Conservation (phyloP, 2,113 vertebrate genomes). For the Bostrychus sinensis region DNA sequence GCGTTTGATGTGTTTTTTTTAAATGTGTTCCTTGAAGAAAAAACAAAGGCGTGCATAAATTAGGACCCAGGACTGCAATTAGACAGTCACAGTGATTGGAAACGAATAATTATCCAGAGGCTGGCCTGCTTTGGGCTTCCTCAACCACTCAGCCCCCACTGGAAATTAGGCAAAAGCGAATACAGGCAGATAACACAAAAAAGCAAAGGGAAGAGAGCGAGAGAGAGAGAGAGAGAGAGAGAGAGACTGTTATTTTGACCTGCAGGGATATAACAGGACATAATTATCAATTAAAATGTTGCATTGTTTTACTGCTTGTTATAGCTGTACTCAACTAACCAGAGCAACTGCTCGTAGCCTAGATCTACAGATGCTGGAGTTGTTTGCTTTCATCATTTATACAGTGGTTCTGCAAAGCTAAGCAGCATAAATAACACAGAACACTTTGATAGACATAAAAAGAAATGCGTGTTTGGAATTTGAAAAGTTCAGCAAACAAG, state of each 20-base stretch:
- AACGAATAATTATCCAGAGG: slow-evolving; percentile 75
- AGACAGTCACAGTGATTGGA: slow-evolving; percentile 75
- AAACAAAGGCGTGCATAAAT: slow-evolving; percentile 82
- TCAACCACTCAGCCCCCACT: slow-evolving; percentile 44
- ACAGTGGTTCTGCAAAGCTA: background rate
- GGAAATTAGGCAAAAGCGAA: slow-evolving; percentile 26
- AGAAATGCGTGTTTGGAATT: slow-evolving; percentile 8
- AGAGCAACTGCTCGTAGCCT: slow-evolving; percentile 14
- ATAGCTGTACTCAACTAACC: slow-evolving; percentile 8
- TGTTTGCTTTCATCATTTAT: slow-evolving; percentile 4
- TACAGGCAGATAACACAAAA: slow-evolving; percentile 18
- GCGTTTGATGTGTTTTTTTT: slow-evolving; percentile 77
- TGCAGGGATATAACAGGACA: slow-evolving; percentile 36
- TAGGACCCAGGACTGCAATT: slow-evolving; percentile 74
- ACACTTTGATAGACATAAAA: slow-evolving; percentile 7
- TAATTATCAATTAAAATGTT: slow-evolving; percentile 51
- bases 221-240: slow-evolving; percentile 16
- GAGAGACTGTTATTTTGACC: slow-evolving; percentile 51
- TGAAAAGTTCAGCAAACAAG: background rate
- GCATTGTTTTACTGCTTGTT: slow-evolving; percentile 39
- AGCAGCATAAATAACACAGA: background rate
- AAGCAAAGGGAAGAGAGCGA: slow-evolving; percentile 1
- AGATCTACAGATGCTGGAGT: background rate
- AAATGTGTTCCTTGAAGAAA: slow-evolving; percentile 73
- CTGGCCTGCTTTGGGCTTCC: slow-evolving; percentile 64